Evolutionary conservation across 2,113 vertebrate species (phyloP).

Genomic region (Sinocyclocheilus rhinocerous): DNA sequence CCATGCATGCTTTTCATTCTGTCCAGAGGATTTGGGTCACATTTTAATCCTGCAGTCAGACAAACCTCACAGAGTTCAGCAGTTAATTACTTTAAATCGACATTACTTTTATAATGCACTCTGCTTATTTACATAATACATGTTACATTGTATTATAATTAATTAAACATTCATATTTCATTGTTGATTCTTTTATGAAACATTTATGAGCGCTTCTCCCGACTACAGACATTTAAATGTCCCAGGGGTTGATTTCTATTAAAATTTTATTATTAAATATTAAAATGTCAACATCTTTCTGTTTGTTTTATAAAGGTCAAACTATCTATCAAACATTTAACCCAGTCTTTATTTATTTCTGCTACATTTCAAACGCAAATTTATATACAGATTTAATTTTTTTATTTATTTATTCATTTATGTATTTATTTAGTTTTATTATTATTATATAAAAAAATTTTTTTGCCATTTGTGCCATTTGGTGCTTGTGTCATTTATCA

Average conservation of each 20-base stretch:
- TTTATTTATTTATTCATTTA: not conserved
- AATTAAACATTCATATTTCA: not conserved
- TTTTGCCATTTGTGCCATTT: too few species aligned
- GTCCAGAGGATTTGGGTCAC: conserved; percentile 52
- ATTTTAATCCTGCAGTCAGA: conserved; percentile 47
- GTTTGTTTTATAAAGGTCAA: not conserved
- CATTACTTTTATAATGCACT: conserved; percentile 14
- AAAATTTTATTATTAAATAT: too few species aligned
- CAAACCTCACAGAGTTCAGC: conserved; percentile 38
- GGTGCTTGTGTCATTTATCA: too few species aligned
- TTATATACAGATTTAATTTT: not conserved
- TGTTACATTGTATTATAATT: not conserved
- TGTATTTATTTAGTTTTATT: not conserved
- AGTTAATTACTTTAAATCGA: conserved; percentile 34
- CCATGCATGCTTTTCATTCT: conserved; percentile 7
- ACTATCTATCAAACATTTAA: not conserved
- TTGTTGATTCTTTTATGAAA: not conserved
- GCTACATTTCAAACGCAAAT: not conserved
- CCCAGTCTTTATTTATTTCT: not conserved
- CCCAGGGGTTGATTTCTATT: not conserved
- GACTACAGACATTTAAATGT: not conserved
- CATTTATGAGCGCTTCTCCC: not conserved
- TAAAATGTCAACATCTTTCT: not conserved
- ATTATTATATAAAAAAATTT: too few species aligned
- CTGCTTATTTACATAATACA: not conserved